Evolutionary conservation across 1,140 invertebrate genomes (phyloP).

Genomic region (silkworm (Bombyx mori)): DNA sequence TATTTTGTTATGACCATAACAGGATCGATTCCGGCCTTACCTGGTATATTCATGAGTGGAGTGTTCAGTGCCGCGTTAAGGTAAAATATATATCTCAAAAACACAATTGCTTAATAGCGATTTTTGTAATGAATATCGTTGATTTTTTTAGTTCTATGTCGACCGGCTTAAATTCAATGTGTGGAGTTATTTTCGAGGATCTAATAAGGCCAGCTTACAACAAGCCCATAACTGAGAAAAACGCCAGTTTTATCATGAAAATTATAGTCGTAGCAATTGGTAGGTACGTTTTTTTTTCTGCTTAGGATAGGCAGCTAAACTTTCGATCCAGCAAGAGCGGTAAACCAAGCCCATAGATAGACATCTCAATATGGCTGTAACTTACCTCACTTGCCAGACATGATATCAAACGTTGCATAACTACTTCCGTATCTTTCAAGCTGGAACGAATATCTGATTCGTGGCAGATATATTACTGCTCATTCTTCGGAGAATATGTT

Average conservation of each 20-base stretch:
- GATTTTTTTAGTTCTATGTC: conserved; percentile 79
- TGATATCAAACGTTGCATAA: no score
- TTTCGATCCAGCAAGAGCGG: no score
- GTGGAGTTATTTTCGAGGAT: conserved; percentile 87
- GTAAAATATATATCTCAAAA: conserved; percentile 75
- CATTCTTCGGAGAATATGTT: no score
- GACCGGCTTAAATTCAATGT: conserved; percentile 84
- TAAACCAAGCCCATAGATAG: no score
- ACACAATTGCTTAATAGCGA: conserved; percentile 78
- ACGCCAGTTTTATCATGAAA: conserved; percentile 79
- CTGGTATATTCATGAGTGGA: conserved; percentile 83
- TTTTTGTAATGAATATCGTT: background rate
- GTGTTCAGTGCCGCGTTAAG: conserved; percentile 83
- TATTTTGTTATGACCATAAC: conserved; percentile 84
- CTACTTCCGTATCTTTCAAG: no score
- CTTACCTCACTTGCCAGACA: no score
- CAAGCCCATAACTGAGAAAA: conserved; percentile 73
- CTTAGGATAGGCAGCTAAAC: no score
- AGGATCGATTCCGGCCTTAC: conserved; percentile 76
- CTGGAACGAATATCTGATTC: no score
- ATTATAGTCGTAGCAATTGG: conserved; percentile 76
- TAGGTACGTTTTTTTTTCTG: conserved; percentile 17
- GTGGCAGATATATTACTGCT: no score
- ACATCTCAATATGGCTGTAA: no score
- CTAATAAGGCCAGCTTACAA: conserved; percentile 78